Conservation (phyloP, 2,113 vertebrate species). For the Centrocercus urophasianus region DNA sequence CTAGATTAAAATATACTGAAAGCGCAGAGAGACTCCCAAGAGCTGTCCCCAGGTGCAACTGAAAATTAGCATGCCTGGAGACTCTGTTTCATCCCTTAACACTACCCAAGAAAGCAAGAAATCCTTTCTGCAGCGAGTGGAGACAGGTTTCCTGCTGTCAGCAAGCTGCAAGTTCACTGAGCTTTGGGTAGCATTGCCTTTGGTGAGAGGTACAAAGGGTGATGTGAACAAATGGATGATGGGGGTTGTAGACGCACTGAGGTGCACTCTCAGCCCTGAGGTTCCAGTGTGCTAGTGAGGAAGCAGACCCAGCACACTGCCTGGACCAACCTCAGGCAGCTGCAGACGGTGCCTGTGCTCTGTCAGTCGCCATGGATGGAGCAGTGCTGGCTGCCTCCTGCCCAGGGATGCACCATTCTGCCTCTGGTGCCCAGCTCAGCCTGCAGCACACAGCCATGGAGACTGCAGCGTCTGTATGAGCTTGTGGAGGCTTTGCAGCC, state of each 20-base stretch:
- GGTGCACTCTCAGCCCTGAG: rapidly evolving
- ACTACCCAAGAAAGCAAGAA: neutral
- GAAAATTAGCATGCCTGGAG: rapidly evolving
- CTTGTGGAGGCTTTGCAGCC: neutral
- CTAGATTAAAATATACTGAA: neutral
- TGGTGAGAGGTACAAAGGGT: neutral
- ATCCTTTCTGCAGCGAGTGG: neutral
- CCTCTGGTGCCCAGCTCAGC: rapidly evolving
- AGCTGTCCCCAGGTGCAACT: neutral
- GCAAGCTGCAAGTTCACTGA: rapidly evolving
- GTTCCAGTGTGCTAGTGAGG: rapidly evolving
- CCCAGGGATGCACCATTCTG: neutral
- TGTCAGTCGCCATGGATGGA: rapidly evolving
- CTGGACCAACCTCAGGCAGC: neutral
- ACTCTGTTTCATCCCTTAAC: neutral
- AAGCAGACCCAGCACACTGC: neutral
- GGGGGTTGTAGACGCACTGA: rapidly evolving
- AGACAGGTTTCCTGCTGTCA: neutral
- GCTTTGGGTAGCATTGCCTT: rapidly evolving
- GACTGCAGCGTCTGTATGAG: neutral
- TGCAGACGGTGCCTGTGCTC: neutral
- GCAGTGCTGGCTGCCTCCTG: neutral
- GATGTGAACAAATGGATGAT: rapidly evolving
- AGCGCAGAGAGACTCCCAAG: neutral
- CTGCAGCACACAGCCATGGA: rapidly evolving